Evolutionary conservation across 1,140 invertebrate genomes (phyloP), one percentile per base, ranked within the genome.

Genomic region (Papilio glaucus): DNA sequence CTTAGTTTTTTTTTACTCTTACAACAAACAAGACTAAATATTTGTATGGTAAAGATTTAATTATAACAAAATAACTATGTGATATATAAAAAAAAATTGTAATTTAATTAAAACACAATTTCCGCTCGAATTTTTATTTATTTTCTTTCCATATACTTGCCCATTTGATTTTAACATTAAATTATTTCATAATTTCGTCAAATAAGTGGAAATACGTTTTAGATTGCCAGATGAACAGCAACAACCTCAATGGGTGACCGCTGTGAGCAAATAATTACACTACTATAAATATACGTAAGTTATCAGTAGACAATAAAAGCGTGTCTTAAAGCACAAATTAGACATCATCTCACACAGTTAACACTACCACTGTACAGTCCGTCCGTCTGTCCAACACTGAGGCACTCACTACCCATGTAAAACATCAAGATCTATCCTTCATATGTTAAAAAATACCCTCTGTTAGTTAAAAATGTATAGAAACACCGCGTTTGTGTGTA

Each of bases 271-370:
- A 87, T 72, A 78, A 85, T 83, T 83, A 85, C 76, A 84, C 82
- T 85, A 87, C 82, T 79, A 89, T 89, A 86, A 92, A 90, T 90
- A 88, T 87, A 85, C 82, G 80, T 83, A 86, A 79, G 75, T 81
- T 82, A 82, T 79, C 62, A 70, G 71, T 78, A 79, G 83, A 85
- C 73, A 77, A 75, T 78, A 76, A 77, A 89, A 90, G 90, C 90
- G 81, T 85, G 85, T 87, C 86, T 83, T 65, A 71, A 87, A 90
- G 90, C 90, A 87, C 85, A 86, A 88, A 89, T 77, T 72, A 82
- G 82, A 83, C 75, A 77, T 83, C 83, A n/a, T n/a, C n/a, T n/a
- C n/a, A 85, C 86, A 85, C 89, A 73, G 76, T 79, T 76, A 78
- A 77, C 82, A 85, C 81, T 86, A 80, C 83, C 84, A 81, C 83